Conservation (phyloP, 2,888 invertebrate species). For the Agonopterix heracliana region DNA sequence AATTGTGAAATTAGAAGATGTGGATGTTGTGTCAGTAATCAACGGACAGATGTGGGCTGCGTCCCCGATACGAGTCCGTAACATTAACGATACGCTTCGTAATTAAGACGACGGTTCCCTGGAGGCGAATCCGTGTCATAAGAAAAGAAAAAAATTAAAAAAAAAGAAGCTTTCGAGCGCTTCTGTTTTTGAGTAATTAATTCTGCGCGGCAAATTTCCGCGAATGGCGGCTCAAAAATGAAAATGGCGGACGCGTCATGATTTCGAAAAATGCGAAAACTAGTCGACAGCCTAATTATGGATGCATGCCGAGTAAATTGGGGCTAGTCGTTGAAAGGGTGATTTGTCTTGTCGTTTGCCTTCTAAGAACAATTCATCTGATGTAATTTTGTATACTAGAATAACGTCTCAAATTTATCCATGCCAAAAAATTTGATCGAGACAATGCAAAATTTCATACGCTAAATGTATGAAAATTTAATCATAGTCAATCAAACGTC, state of each 20-base stretch:
- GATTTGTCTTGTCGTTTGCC: conserved; percentile 12
- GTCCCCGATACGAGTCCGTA: conserved; percentile 37
- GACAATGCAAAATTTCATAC: too few relatives aligned
- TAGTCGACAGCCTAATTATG: conserved; percentile 19
- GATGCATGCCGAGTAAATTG: conserved; percentile 19
- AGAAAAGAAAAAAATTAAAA: conserved; percentile 34
- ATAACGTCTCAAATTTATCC: not conserved
- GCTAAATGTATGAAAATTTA: too few relatives aligned
- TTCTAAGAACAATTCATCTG: conserved; percentile 19
- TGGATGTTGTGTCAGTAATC: conserved; percentile 32
- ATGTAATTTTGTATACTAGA: conserved; percentile 16
- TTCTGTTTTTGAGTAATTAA: conserved; percentile 34
- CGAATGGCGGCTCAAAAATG: conserved; percentile 3
- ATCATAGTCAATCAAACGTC: too few relatives aligned
- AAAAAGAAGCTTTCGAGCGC: conserved; percentile 29
- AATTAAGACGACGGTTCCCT: conserved; percentile 1
- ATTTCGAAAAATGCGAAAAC: conserved; percentile 12
- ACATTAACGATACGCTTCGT: conserved; percentile 16
- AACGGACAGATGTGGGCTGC: conserved; percentile 50
- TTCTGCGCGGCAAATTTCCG: conserved; percentile 7
- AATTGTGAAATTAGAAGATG: conserved; percentile 15
- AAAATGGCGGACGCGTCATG: conserved; percentile 7
- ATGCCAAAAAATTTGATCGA: too few relatives aligned
- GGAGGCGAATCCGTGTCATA: conserved; percentile 33
- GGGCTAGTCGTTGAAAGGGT: conserved; percentile 20